phyloP scores from a whole-genome alignment of 2,113 vertebrate species.

The Podiceps cristatus region DNA sequence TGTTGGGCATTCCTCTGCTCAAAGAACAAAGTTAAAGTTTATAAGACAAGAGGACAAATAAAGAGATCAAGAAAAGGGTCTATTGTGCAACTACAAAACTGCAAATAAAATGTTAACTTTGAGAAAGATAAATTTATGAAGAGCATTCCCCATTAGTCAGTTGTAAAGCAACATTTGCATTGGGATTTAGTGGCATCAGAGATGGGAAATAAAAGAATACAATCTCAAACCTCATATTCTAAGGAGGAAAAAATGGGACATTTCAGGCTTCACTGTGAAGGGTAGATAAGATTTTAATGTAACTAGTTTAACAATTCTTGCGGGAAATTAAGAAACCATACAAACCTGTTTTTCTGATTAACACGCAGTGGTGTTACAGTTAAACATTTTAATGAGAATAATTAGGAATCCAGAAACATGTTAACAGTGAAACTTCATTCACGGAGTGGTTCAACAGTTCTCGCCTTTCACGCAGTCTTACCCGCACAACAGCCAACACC shows the following conservation, averaged over 20 bases:
- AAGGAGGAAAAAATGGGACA: neutral
- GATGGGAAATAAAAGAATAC: neutral
- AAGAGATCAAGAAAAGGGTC: neutral
- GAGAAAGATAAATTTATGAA: neutral
- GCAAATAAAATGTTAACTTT: neutral
- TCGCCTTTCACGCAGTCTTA: neutral
- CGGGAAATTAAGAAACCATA: neutral
- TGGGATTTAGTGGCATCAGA: neutral
- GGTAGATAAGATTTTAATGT: neutral
- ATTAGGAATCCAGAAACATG: neutral
- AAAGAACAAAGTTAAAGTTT: neutral
- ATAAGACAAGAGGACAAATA: neutral
- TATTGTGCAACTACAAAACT: neutral
- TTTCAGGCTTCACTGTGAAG: neutral
- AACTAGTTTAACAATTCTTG: neutral
- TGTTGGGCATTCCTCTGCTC: neutral
- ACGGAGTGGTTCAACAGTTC: neutral
- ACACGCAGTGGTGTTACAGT: neutral
- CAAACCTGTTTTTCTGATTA: neutral
- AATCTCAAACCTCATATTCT: neutral
- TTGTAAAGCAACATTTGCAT: neutral
- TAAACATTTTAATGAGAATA: neutral
- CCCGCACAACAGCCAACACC: rapidly evolving
- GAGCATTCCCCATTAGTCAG: neutral
- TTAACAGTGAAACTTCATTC: neutral